These are phyloP conservation scores for Hydrocynus forskahlii DNA, from an alignment of 2,797 vertebrate species.

Conservation along the genomic window DNA sequence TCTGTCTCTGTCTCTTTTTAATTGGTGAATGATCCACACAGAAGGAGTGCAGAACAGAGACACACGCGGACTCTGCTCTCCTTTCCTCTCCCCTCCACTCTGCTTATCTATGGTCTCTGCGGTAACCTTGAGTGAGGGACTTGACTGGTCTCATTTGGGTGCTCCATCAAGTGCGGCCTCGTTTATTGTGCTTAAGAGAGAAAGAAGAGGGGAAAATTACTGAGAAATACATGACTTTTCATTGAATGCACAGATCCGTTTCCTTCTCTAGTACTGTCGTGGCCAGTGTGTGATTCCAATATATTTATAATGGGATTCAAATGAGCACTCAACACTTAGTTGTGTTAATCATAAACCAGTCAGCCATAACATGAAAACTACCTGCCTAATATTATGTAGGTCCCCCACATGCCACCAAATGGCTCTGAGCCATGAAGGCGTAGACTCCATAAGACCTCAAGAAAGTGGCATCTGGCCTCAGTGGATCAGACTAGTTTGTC, in stretches of 20 bases:
- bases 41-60: conserved; percentile 21
- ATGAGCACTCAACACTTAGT: conserved; percentile 25
- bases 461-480: no score
- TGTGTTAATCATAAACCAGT: conserved; percentile 23
- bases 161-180: conserved; percentile 51
- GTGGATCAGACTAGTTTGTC: no score
- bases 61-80: neutral
- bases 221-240: conserved; percentile 50
- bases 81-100: conserved; percentile 23
- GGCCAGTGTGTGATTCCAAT: conserved; percentile 45
- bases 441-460: no score
- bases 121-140: conserved; percentile 51
- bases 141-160: conserved; percentile 45
- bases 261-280: conserved; percentile 38
- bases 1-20: neutral
- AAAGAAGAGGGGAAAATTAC: conserved; percentile 51
- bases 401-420: no score
- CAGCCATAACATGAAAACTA: no score
- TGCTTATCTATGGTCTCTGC: conserved; percentile 38
- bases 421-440: no score
- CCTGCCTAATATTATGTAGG: no score
- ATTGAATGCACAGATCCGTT: conserved; percentile 48
- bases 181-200: conserved; percentile 49
- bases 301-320: conserved; percentile 43
- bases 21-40: conserved; percentile 34